Conservation (phyloP, 2,888 invertebrate genomes). For the Volucella zonaria region DNA sequence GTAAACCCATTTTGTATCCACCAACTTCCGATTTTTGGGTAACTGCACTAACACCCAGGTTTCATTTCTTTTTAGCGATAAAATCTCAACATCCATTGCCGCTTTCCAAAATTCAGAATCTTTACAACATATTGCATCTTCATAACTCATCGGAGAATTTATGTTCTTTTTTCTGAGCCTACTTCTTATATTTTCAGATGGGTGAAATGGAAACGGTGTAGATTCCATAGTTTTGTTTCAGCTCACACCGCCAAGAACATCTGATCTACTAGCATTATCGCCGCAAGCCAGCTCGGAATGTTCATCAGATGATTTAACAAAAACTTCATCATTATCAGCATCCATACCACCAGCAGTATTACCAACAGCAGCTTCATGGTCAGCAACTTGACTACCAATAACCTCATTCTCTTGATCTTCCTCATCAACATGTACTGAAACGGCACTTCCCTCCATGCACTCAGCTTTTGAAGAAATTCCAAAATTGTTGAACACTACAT, state of each 20-base stretch:
- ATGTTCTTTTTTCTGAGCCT: not conserved
- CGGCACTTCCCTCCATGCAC: not conserved
- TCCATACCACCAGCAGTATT: too few species aligned
- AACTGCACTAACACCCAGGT: too few species aligned
- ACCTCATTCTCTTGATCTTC: not conserved
- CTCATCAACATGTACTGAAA: not conserved
- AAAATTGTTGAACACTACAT: constrained; percentile 2
- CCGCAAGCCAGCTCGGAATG: not conserved
- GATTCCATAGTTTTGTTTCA: not conserved
- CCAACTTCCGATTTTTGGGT: too few species aligned
- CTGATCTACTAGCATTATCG: not conserved
- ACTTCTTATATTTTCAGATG: constrained; percentile 5
- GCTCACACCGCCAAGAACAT: not conserved
- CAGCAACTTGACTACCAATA: not conserved
- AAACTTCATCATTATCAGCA: too few species aligned
- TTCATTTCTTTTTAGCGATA: too few species aligned
- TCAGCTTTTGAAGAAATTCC: not conserved
- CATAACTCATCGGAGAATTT: constrained; percentile 16
- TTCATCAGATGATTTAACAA: not conserved
- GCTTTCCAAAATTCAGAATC: too few species aligned
- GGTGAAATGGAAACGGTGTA: not conserved
- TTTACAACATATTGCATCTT: constrained; percentile 30
- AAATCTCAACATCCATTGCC: too few species aligned
- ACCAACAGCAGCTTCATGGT: not conserved
- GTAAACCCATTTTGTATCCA: too few species aligned